These are phyloP conservation scores for Semotilus atromaculatus DNA, from an alignment of 2,797 vertebrate species.

Conservation along the genomic window DNA sequence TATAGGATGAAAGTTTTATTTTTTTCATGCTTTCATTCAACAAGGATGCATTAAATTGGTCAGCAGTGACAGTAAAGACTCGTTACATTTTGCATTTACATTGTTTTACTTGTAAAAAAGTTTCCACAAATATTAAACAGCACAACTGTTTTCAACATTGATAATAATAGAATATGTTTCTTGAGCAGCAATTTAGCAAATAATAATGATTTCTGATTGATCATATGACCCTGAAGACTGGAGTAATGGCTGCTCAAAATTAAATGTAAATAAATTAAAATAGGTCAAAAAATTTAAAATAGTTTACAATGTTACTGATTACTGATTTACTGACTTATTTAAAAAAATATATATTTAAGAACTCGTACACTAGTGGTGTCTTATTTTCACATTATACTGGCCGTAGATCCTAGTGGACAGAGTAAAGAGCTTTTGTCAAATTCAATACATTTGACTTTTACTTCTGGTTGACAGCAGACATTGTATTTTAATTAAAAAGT, in stretches of 20 bases:
- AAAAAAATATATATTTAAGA: background rate
- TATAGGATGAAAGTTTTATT: background rate
- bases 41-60: background rate
- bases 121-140: background rate
- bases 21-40: background rate
- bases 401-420: background rate
- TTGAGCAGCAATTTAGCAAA: background rate
- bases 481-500: conserved; percentile 20
- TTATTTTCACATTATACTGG: background rate
- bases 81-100: background rate
- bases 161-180: background rate
- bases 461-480: background rate
- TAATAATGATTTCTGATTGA: background rate
- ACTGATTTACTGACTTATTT: background rate
- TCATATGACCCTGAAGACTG: background rate
- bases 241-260: background rate
- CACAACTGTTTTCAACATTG: background rate
- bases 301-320: background rate
- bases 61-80: background rate
- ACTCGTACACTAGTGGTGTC: background rate
- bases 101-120: background rate
- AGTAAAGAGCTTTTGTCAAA: background rate
- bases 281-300: rapidly evolving
- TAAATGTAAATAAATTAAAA: background rate
- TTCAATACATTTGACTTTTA: background rate